A percentile compares a stretch with the other conserved stretches of the same genome.
These are phyloP conservation scores for Brachyhypopomus occidentalis DNA, from an alignment of 2,113 vertebrate species.

Conservation along the genomic window DNA sequence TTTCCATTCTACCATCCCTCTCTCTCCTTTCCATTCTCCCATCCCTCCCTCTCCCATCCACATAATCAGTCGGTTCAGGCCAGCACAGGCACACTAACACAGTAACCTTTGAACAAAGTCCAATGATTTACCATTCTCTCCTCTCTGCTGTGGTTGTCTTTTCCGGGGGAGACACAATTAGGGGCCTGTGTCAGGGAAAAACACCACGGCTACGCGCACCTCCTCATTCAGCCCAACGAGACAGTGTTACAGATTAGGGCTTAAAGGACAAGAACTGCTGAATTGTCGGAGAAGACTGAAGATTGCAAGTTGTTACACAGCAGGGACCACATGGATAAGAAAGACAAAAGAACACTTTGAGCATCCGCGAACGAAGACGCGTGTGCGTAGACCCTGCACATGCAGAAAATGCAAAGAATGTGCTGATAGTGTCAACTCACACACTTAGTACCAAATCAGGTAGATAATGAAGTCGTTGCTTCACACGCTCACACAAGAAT, in stretches of 20 bases:
- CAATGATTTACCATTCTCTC: conserved; percentile 41
- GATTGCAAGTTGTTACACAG: too few relatives aligned
- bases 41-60: conserved; percentile 7
- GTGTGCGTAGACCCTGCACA: too few relatives aligned
- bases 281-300: too few relatives aligned
- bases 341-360: too few relatives aligned
- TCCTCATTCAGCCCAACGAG: not conserved
- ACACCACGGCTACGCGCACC: not conserved
- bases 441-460: too few relatives aligned
- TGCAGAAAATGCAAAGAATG: too few relatives aligned
- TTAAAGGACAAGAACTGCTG: too few relatives aligned
- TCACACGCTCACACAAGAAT: not conserved
- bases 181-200: not conserved
- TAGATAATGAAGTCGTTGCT: too few relatives aligned
- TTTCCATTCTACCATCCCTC: conserved; percentile 51
- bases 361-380: too few relatives aligned
- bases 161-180: conserved; percentile 57
- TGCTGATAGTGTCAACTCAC: too few relatives aligned
- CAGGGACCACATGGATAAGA: too few relatives aligned
- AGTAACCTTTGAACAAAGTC: conserved; percentile 53
- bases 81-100: conserved; percentile 37
- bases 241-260: not conserved
- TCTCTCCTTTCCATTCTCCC: conserved; percentile 23
- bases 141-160: conserved; percentile 52
- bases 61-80: conserved; percentile 62